Evolutionary conservation across 2,797 vertebrate species (phyloP).

Genomic region (Sternotherus odoratus): DNA sequence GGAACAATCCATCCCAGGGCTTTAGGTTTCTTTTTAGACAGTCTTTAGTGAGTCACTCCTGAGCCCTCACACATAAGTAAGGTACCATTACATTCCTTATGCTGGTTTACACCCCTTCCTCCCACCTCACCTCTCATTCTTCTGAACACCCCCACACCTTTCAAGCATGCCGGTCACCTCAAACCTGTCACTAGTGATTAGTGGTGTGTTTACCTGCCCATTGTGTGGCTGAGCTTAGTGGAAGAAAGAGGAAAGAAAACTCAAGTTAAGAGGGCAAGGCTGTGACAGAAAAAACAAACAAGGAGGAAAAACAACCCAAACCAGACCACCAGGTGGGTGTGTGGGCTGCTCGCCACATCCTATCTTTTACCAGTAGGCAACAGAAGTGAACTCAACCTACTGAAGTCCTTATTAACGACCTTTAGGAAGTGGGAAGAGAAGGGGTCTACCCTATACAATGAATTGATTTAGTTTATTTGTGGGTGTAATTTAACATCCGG

Average conservation of each 20-base stretch:
- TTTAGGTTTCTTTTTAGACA: neutral
- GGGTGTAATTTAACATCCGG: neutral
- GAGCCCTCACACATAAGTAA: neutral
- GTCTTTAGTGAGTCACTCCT: neutral
- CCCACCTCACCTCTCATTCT: neutral
- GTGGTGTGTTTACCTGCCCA: neutral
- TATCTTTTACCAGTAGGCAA: neutral
- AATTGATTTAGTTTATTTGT: neutral
- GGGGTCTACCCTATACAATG: neutral
- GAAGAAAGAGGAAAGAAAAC: neutral
- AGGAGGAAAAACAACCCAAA: neutral
- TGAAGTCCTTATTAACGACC: neutral
- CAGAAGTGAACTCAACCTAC: neutral
- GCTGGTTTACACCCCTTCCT: neutral
- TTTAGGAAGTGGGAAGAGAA: neutral
- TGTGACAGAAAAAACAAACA: neutral
- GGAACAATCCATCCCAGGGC: neutral
- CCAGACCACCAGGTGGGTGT: neutral
- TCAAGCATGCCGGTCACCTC: neutral
- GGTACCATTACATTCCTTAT: neutral
- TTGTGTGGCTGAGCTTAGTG: neutral
- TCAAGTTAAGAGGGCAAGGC: neutral
- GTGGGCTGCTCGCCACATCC: neutral
- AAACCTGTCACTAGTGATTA: neutral
- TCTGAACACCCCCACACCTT: neutral